Percentiles rank a stretch among this genome's conserved stretches.
Evolutionary conservation across 2,888 invertebrate genomes (phyloP).

Genomic region (Noctuana brunneofusca): DNA sequence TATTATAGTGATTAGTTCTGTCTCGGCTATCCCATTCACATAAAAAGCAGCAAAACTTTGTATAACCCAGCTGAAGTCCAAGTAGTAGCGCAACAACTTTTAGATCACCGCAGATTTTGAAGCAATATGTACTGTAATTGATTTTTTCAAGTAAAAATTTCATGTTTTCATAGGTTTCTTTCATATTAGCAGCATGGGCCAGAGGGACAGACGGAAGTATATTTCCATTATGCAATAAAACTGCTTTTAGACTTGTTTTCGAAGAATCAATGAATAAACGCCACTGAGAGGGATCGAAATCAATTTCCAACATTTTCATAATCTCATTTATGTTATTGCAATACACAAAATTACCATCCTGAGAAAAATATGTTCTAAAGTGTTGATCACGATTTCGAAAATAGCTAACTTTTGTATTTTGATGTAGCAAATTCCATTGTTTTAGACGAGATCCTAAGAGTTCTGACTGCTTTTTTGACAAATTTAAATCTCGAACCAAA

Average conservation of each 20-base stretch:
- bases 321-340: conserved; percentile 40
- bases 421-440: conserved; percentile 38
- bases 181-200: conserved; percentile 36
- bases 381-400: conserved; percentile 36
- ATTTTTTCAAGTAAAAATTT: conserved; percentile 35
- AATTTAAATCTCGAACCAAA: conserved; percentile 39
- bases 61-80: conserved; percentile 38
- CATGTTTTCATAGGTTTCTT: conserved; percentile 36
- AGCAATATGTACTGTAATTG: conserved; percentile 36
- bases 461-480: conserved; percentile 38
- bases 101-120: conserved; percentile 35
- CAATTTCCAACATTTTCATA: conserved; percentile 41
- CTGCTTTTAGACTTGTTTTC: conserved; percentile 42
- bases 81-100: conserved; percentile 38
- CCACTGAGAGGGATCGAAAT: conserved; percentile 38
- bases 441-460: conserved; percentile 37
- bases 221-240: conserved; percentile 42
- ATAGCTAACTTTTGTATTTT: conserved; percentile 36
- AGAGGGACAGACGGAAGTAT: conserved; percentile 40
- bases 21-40: conserved; percentile 36
- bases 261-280: conserved; percentile 42
- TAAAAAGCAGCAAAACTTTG: conserved; percentile 37
- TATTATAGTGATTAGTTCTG: conserved; percentile 31
- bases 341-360: conserved; percentile 41
- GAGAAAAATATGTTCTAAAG: conserved; percentile 37